phyloP scores from a whole-genome alignment of 2,797 vertebrate genomes.

The Betta splendens region DNA sequence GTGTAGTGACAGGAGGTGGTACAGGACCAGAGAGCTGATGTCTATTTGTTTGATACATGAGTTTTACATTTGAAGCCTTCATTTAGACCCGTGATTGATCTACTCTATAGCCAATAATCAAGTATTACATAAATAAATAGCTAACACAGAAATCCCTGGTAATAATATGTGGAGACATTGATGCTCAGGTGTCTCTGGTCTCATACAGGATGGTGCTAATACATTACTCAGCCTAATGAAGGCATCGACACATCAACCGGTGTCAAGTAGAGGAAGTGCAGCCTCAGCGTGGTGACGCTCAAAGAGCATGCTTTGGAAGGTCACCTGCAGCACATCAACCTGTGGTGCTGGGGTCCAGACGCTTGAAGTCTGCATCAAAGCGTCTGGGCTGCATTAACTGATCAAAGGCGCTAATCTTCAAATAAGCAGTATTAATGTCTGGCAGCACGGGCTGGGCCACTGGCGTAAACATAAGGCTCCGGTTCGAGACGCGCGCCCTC shows the following conservation, averaged over 20 bases:
- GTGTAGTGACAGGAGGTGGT: slow-evolving; percentile 8
- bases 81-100: no score
- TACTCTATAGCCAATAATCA: no score
- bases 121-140: slow-evolving; percentile 10
- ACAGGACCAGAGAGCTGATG: not conserved
- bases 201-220: slow-evolving; percentile 16
- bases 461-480: slow-evolving; percentile 45
- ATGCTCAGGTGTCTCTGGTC: slow-evolving; percentile 2
- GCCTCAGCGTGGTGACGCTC: slow-evolving; percentile 21
- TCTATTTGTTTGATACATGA: not conserved
- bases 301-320: slow-evolving; percentile 57
- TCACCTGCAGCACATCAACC: slow-evolving; percentile 37
- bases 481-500: not conserved
- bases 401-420: slow-evolving; percentile 64
- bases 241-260: not conserved
- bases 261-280: slow-evolving; percentile 32
- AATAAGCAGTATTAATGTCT: slow-evolving; percentile 56
- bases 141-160: no score
- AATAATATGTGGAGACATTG: slow-evolving; percentile 4
- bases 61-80: not conserved
- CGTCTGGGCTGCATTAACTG: slow-evolving; percentile 37
- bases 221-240: slow-evolving; percentile 19
- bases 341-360: not conserved
- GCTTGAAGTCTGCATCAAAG: slow-evolving; percentile 58
- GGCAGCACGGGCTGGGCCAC: slow-evolving; percentile 45